Evolutionary conservation across 2,113 vertebrate species (phyloP).

Genomic region (Lamprologus tigripictilis): DNA sequence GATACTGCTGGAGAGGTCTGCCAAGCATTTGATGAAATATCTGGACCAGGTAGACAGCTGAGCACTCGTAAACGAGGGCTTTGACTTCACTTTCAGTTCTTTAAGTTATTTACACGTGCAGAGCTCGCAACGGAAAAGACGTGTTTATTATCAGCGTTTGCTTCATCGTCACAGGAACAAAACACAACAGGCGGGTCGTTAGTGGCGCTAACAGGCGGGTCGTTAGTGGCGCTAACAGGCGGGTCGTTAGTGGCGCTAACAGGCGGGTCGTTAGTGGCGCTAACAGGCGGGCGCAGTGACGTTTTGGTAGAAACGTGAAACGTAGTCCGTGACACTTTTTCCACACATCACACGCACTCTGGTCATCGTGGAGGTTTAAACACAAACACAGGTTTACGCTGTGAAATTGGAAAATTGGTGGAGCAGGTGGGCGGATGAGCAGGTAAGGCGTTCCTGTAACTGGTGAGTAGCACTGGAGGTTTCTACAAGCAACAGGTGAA

Average conservation of each 20-base stretch:
- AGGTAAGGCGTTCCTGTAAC: neutral
- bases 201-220: neutral
- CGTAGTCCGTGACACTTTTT: no score
- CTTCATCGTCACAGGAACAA: neutral
- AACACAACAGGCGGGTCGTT: neutral
- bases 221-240: accelerated
- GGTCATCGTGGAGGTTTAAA: no score
- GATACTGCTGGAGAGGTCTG: neutral
- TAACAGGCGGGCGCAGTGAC: neutral
- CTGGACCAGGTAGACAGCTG: neutral
- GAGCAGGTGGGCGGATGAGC: neutral
- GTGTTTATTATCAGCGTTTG: neutral
- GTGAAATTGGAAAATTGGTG: no score
- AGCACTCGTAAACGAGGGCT: neutral
- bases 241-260: no score
- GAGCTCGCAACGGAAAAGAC: accelerated
- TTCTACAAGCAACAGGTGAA: neutral
- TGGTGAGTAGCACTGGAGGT: neutral
- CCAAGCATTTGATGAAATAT: neutral
- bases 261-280: no score
- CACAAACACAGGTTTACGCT: no score
- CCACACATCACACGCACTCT: no score
- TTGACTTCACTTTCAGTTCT: neutral
- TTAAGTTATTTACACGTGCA: neutral
- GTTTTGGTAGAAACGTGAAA: neutral